phyloP scores from a whole-genome alignment of 2,797 vertebrate species.

The Ara ararauna region DNA sequence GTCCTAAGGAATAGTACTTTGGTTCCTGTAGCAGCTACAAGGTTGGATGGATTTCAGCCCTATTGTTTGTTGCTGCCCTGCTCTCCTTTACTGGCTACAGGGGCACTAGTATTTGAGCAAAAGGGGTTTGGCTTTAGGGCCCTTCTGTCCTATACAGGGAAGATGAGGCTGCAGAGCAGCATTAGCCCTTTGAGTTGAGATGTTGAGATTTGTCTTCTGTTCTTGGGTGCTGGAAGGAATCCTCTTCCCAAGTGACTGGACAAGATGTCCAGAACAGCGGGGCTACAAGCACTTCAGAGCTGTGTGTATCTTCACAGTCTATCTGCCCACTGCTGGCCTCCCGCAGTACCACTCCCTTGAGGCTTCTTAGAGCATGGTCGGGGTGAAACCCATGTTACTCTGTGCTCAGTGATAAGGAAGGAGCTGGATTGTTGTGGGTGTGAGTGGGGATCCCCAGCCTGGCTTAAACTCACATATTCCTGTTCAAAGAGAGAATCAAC shows the following conservation, averaged over 20 bases:
- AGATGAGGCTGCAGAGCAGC: neutral
- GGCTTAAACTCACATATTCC: neutral
- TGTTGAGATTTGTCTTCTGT: neutral
- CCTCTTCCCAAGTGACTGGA: neutral
- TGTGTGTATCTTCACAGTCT: neutral
- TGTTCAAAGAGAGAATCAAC: slow-evolving; percentile 88
- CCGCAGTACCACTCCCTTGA: neutral
- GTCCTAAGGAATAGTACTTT: neutral
- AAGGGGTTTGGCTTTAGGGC: neutral
- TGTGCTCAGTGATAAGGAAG: neutral
- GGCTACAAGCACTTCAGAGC: neutral
- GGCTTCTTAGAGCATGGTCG: neutral
- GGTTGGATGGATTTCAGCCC: neutral
- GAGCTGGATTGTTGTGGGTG: neutral
- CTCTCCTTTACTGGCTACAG: neutral
- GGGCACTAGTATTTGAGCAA: neutral
- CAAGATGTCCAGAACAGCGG: neutral
- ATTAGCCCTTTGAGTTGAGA: neutral
- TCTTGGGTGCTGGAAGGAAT: neutral
- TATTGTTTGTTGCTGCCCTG: neutral
- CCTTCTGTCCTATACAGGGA: neutral
- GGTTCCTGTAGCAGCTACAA: neutral
- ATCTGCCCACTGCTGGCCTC: neutral
- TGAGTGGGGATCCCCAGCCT: neutral
- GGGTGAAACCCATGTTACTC: neutral